A percentile compares a stretch with the other conserved stretches of the same genome.
Evolutionary conservation across 2,797 vertebrate genomes (phyloP).

Genomic region (Eospalax fontanierii): DNA sequence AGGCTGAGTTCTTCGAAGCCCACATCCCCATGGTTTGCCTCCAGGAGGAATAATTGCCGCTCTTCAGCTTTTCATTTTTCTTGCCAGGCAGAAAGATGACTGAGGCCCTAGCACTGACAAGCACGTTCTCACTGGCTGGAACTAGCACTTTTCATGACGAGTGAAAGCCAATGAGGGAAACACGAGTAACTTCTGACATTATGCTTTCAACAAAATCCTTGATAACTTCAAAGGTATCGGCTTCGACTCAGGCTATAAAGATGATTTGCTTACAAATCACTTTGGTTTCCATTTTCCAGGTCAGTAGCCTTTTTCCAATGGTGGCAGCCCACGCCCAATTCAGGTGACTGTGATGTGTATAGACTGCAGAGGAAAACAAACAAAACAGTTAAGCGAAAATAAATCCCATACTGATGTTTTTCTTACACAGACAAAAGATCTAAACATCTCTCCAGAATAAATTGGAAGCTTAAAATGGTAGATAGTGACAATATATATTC

Average conservation of each 20-base stretch:
- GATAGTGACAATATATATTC: not conserved
- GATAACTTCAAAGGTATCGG: not conserved
- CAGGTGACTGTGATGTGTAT: not conserved
- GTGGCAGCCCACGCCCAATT: not conserved
- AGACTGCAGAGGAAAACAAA: not conserved
- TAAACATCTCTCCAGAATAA: slow-evolving; percentile 42
- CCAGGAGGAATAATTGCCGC: slow-evolving; percentile 15
- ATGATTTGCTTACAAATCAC: not conserved
- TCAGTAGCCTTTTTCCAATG: not conserved
- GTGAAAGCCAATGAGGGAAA: not conserved
- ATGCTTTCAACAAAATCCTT: slow-evolving; percentile 25
- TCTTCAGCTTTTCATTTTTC: not conserved
- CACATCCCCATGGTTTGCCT: not conserved
- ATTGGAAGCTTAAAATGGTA: slow-evolving; percentile 38
- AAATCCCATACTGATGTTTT: slow-evolving; percentile 11
- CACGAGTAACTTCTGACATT: not conserved
- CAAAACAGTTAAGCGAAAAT: slow-evolving; percentile 52
- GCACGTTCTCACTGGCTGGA: not conserved
- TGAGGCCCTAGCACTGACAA: not conserved
- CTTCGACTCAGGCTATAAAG: not conserved
- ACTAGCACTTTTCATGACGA: not conserved
- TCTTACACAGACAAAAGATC: slow-evolving; percentile 23
- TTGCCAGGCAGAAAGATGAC: not conserved
- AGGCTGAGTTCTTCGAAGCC: slow-evolving; percentile 3
- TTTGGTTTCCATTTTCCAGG: slow-evolving; percentile 22